These are phyloP conservation scores for Crotalus helleri DNA, from an alignment of 2,113 vertebrate genomes.

Conservation along the genomic window DNA sequence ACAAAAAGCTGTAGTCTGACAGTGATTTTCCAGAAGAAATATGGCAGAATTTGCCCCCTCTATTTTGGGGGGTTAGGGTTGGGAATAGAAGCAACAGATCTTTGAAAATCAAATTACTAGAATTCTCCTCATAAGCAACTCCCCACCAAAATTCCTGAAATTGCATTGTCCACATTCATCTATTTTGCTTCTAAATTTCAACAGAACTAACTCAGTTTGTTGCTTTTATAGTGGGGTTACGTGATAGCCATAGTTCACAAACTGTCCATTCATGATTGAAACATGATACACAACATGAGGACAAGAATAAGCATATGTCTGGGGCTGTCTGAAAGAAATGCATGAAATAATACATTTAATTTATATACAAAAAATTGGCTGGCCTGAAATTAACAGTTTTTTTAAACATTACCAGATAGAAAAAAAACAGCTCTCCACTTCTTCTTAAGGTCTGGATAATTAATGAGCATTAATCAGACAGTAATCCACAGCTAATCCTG, in stretches of 20 bases:
- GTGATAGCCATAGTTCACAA: background rate
- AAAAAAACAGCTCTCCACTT: background rate
- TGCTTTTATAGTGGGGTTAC: background rate
- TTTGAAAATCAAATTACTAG: background rate
- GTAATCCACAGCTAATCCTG: background rate
- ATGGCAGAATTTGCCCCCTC: background rate
- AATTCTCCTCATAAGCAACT: background rate
- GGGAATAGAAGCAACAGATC: background rate
- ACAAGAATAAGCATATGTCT: background rate
- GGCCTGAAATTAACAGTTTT: background rate
- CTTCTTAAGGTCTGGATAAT: background rate
- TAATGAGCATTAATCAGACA: background rate
- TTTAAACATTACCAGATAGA: background rate
- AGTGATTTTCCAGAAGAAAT: background rate
- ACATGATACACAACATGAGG: background rate
- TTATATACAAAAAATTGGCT: background rate
- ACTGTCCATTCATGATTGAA: background rate
- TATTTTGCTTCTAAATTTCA: background rate
- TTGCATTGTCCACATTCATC: background rate
- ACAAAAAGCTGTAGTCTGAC: background rate
- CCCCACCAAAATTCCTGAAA: background rate
- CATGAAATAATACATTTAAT: background rate
- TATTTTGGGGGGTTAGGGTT: background rate
- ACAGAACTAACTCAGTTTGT: background rate
- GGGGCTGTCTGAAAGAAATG: background rate